These are phyloP conservation scores for Champsocephalus esox DNA, from an alignment of 2,797 vertebrate genomes.

Conservation along the genomic window DNA sequence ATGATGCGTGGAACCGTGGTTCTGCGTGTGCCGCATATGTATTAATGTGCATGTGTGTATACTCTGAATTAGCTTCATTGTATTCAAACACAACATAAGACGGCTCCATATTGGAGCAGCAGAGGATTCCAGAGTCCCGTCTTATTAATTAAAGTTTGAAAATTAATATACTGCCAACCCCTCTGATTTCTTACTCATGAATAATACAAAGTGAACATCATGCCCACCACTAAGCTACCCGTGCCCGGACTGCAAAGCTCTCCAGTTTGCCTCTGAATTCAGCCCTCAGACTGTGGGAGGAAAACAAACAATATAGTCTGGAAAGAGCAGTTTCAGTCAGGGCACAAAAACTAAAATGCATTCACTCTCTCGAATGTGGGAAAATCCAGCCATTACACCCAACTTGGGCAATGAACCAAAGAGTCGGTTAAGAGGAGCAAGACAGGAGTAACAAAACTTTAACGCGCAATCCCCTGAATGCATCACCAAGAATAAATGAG, in stretches of 20 bases:
- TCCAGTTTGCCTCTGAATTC: slow-evolving; percentile 69
- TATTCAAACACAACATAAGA: slow-evolving; percentile 43
- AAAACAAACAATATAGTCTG: slow-evolving; percentile 68
- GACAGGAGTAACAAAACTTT: slow-evolving; percentile 33
- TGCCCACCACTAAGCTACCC: slow-evolving; percentile 57
- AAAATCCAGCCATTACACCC: slow-evolving; percentile 62
- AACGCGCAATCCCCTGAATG: slow-evolving; percentile 34
- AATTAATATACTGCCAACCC: slow-evolving; percentile 41
- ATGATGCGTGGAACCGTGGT: neutral
- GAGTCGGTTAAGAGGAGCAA: slow-evolving; percentile 21
- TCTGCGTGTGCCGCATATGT: slow-evolving; percentile 1
- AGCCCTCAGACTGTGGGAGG: slow-evolving; percentile 67
- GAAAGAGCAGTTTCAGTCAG: slow-evolving; percentile 54
- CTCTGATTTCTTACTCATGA: slow-evolving; percentile 50
- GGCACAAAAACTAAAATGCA: slow-evolving; percentile 55
- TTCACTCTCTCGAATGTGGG: slow-evolving; percentile 67
- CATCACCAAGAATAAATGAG: slow-evolving; percentile 26
- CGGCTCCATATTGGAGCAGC: slow-evolving; percentile 22
- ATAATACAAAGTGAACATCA: slow-evolving; percentile 73
- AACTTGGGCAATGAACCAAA: slow-evolving; percentile 43
- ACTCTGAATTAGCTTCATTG: slow-evolving; percentile 35
- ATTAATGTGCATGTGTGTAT: neutral
- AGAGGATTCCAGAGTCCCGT: slow-evolving; percentile 26
- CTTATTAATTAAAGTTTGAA: slow-evolving; percentile 51
- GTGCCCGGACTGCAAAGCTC: slow-evolving; percentile 82